A percentile compares a stretch with the other conserved stretches of the same genome.
Conservation (phyloP, 2,797 vertebrate genomes). For the Argentina silus region DNA sequence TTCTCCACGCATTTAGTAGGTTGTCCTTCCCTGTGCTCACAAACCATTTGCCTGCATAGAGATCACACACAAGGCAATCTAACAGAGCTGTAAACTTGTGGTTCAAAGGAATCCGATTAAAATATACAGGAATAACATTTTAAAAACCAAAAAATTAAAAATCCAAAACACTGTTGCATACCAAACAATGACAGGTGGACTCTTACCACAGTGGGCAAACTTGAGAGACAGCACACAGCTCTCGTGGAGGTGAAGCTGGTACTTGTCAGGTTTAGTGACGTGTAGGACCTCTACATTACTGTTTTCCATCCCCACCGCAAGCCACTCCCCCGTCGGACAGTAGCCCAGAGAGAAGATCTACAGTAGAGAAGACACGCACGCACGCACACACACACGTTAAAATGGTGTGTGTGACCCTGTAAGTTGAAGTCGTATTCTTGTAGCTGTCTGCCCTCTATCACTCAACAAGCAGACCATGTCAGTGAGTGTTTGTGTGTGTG, state of each 20-base stretch:
- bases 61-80: not conserved
- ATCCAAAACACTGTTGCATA: no score
- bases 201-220: constrained; percentile 92
- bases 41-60: constrained; percentile 82
- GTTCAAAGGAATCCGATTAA: no score
- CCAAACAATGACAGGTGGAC: constrained; percentile 34
- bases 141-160: no score
- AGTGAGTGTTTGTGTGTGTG: not conserved
- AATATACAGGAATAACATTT: no score
- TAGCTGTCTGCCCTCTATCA: no score
- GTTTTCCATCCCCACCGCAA: constrained; percentile 97
- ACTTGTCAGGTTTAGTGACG: constrained; percentile 95
- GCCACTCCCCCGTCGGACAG: constrained; percentile 95
- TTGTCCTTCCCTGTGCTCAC: constrained; percentile 87
- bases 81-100: not conserved
- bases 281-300: constrained; percentile 96
- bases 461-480: not conserved
- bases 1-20: constrained; percentile 85
- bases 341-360: constrained; percentile 96
- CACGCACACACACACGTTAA: constrained; percentile 6
- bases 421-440: no score
- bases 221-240: constrained; percentile 96
- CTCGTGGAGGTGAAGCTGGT: constrained; percentile 96
- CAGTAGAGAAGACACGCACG: not conserved
- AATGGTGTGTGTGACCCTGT: no score